A percentile compares a stretch with the other conserved stretches of the same genome.
phyloP scores from a whole-genome alignment of 2,888 invertebrate genomes.

The Cryptosula pallasiana region DNA sequence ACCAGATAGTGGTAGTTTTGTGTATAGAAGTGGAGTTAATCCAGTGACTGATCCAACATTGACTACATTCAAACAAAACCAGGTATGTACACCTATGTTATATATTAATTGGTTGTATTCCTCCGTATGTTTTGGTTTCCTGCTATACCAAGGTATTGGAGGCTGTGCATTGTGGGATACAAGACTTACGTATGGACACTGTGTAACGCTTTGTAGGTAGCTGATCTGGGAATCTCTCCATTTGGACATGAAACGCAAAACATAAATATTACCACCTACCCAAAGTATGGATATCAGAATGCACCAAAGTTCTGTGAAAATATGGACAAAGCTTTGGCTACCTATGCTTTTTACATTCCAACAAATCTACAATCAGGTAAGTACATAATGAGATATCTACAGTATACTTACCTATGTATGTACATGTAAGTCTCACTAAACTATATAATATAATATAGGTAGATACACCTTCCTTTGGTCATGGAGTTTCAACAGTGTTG shows the following conservation, averaged over 20 bases:
- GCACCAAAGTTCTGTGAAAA: conserved; percentile 29
- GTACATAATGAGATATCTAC: too few relatives aligned
- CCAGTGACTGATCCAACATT: conserved; percentile 23
- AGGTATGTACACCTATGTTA: not conserved
- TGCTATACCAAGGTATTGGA: too few relatives aligned
- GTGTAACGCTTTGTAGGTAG: not conserved
- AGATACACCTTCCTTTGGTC: conserved; percentile 28
- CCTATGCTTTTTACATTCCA: conserved; percentile 18
- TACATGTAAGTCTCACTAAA: too few relatives aligned
- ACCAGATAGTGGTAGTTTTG: conserved; percentile 26
- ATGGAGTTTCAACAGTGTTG: conserved; percentile 27
- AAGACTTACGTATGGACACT: not conserved
- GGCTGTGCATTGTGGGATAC: too few relatives aligned
- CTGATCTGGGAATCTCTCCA: conserved; percentile 26
- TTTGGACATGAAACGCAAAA: conserved; percentile 24
- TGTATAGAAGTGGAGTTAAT: conserved; percentile 24
- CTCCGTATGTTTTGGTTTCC: too few relatives aligned
- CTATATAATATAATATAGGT: too few relatives aligned
- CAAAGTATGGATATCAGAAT: conserved; percentile 28
- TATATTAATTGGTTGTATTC: too few relatives aligned
- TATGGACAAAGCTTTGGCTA: conserved; percentile 28
- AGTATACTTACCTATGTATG: too few relatives aligned
- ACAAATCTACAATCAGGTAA: not conserved
- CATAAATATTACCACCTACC: conserved; percentile 25
- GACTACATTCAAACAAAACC: not conserved